A percentile compares a stretch with the other conserved stretches of the same genome.
These are phyloP conservation scores for Maccullochella peelii DNA, from an alignment of 2,113 vertebrate genomes.

Conservation along the genomic window DNA sequence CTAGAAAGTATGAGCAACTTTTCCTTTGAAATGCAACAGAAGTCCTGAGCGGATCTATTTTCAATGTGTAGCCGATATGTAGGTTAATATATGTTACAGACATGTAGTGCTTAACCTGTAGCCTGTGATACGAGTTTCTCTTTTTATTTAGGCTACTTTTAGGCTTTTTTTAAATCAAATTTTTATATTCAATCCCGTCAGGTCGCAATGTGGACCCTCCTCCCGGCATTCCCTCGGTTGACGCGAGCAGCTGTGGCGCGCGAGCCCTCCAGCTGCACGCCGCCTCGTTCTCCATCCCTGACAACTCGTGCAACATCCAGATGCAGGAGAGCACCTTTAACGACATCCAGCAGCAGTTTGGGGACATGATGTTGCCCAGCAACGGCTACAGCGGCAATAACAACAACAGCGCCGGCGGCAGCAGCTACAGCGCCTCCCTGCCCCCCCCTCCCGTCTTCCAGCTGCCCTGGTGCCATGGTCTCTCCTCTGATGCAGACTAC, in stretches of 20 bases:
- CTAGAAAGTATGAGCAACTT: neutral
- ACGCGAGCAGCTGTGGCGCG: slow-evolving; percentile 62
- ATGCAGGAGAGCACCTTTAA: slow-evolving; percentile 78
- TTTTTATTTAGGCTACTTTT: neutral
- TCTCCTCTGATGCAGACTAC: slow-evolving; percentile 84
- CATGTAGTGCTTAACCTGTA: neutral
- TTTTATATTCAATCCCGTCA: slow-evolving; percentile 44
- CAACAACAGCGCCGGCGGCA: slow-evolving; percentile 13
- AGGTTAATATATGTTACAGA: neutral
- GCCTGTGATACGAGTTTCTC: fast-evolving
- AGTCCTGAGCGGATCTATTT: neutral
- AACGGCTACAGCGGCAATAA: slow-evolving; percentile 52
- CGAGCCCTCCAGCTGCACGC: slow-evolving; percentile 77
- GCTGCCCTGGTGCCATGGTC: slow-evolving; percentile 80
- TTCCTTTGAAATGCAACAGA: neutral
- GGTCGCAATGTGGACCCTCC: slow-evolving; percentile 83
- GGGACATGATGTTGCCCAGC: slow-evolving; percentile 84
- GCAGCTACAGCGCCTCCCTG: slow-evolving; percentile 59
- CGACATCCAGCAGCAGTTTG: slow-evolving; percentile 81
- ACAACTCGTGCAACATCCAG: slow-evolving; percentile 80
- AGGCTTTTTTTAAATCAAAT: neutral
- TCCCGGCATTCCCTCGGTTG: neutral
- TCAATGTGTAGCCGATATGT: too few species aligned
- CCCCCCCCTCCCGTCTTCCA: slow-evolving; percentile 54
- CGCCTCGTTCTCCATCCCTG: slow-evolving; percentile 69